Conservation (phyloP, 2,113 vertebrate genomes). For the Sminthopsis crassicaudata region DNA sequence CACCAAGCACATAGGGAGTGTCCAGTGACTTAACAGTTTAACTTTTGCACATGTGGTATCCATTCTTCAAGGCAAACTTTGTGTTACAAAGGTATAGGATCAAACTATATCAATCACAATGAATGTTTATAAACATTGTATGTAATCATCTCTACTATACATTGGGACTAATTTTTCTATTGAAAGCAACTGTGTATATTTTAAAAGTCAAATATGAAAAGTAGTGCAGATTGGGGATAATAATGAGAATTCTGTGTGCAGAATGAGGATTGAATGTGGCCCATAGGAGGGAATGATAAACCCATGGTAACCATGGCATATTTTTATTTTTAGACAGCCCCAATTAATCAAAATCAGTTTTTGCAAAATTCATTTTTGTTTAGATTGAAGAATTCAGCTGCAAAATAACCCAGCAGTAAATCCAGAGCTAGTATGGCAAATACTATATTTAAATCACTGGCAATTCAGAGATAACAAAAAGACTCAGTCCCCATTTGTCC, state of each 20-base stretch:
- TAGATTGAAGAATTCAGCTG: conserved; percentile 29
- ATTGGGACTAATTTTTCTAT: conserved; percentile 33
- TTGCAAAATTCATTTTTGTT: conserved; percentile 53
- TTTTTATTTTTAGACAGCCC: conserved; percentile 63
- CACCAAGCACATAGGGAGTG: not conserved
- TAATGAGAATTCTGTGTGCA: conserved; percentile 47
- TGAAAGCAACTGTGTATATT: conserved; percentile 46
- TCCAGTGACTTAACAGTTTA: conserved; percentile 12
- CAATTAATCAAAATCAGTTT: conserved; percentile 53
- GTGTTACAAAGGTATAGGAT: conserved; percentile 23
- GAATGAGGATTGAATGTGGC: not conserved
- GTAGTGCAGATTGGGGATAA: not conserved
- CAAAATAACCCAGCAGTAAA: not conserved
- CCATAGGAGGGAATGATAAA: conserved; percentile 44
- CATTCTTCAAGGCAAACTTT: conserved; percentile 27
- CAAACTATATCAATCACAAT: conserved; percentile 25
- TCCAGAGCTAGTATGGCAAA: conserved; percentile 1
- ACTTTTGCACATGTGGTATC: not conserved
- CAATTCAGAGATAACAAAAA: conserved; percentile 18
- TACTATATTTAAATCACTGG: not conserved
- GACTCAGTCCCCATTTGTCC: conserved; percentile 7
- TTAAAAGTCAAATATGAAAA: conserved; percentile 39
- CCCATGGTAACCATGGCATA: conserved; percentile 35
- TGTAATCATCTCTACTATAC: not conserved
- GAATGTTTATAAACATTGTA: not conserved